Base-by-base conservation (phyloP, 2,113 vertebrate species). In the Aleadryas rufinucha region DNA sequence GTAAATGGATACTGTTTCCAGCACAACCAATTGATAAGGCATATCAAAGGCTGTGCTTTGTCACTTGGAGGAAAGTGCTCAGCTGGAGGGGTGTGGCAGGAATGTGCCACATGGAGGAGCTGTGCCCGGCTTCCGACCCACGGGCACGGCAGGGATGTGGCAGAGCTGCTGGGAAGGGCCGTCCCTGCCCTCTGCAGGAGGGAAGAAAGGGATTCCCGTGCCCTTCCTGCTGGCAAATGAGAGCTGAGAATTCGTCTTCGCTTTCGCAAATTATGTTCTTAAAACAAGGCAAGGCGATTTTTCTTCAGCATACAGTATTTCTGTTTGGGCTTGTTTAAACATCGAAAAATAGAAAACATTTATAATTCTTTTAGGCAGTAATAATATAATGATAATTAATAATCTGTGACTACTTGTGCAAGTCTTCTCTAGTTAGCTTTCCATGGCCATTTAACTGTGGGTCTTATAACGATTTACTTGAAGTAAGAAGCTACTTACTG, bases 91-190 rank as follows among this genome's bases (percentile, higher is more conserved):
- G 18, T 27, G 19, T 37, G 1, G 8, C 31, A 52, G 21, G 20
- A 20, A 7, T 2, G 74, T 49, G 18, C n/a, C 68, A 10, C 1
- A 2, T 0, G 8, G 41, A 44, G 49, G 12, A 19, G 78, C 22
- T 5, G 61, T 16, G 41, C 47, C 59, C 13, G 11, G 37, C 53
- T 52, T 22, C 39, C 30, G 8, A 1, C 28, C 9, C n/a, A 4
- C 2, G 8, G 47, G 31, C 56, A 28, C 0, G 4, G n/a, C 76
- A 28, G 80, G 60, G 33, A 7, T 37, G 47, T 0, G 13, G 13
- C 66, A 16, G 10, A 41, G 42, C 61, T 20, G 52, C 13, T 21
- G 35, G 10, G 4, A 53, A 27, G 50, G 44, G 17, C 10, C 20
- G 15, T 2, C 39, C 22, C 16, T 70, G 45, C 52, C 17, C 50